Evolutionary conservation across 2,113 vertebrate species (phyloP), one percentile per base, ranked within the genome.

Genomic region (Acrocephalus kingi): DNA sequence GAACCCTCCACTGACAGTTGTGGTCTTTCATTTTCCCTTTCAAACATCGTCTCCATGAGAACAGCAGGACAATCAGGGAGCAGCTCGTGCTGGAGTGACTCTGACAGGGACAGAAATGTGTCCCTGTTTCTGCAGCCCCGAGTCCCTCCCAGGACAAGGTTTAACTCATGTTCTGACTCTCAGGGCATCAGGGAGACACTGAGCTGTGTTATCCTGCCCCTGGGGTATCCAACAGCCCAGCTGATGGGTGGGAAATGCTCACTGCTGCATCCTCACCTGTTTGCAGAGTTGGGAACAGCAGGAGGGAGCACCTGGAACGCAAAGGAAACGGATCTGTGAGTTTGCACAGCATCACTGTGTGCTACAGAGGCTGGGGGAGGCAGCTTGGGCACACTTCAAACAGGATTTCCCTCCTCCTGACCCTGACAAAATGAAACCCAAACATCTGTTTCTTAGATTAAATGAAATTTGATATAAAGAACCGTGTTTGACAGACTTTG

Each of bases 221-320:
- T 49, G 6, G 15, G n/a, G 16, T 25, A 15, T 8, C 69, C 21
- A 31, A 7, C 16, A 39, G 12, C 77, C 63, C 63, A 71, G 85
- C 80, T 52, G 85, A 8, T 15, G 54, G 45, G 2, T 33, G 46
- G 55, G 45, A 33, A 81, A 30, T 2, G 2, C 28, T 46, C 68
- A 4, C 15, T 45, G 31, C 87, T 22, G 58, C 56, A 68, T 72
- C 92, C 73, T 97, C 97, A 99, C 99, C 99, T 99, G 97, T 98
- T 99, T 28, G 88, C 95, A 33, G 98, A 98, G n/a, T 98, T 98
- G 81, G 96, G 97, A 74, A 96, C 98, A 55, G 97, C 95, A 1
- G 98, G 94, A 93, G 98, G 94, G 80, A 98, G 97, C 20, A 93
- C 98, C 99, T 99, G 84, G 59, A 90, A 96, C 4, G n/a, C 37